These are phyloP conservation scores for Hermetia illucens DNA, from an alignment of 1,140 invertebrate species.

Conservation along the genomic window DNA sequence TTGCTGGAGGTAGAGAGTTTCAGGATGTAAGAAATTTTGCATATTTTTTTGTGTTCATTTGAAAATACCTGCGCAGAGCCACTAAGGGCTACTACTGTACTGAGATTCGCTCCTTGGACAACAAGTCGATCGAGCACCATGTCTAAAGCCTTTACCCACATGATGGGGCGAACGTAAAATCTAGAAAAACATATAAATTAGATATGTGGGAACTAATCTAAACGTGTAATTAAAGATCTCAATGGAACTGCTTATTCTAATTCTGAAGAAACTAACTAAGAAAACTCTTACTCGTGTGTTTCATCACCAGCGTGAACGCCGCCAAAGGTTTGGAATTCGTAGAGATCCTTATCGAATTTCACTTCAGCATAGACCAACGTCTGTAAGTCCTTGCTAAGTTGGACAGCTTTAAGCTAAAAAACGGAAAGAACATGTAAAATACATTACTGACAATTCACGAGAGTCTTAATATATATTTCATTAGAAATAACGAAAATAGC, in stretches of 20 bases:
- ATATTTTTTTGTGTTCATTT: constrained; percentile 6
- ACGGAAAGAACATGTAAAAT: too few species aligned
- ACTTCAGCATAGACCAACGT: constrained; percentile 67
- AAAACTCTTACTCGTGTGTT: constrained; percentile 48
- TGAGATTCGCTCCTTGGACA: constrained; percentile 68
- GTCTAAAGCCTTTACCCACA: constrained; percentile 94
- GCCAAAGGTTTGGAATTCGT: constrained; percentile 51
- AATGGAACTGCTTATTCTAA: too few species aligned
- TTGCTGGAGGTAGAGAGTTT: constrained; percentile 50
- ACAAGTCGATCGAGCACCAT: constrained; percentile 75
- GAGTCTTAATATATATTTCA: too few species aligned
- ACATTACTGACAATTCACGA: too few species aligned
- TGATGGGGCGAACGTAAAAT: constrained; percentile 57
- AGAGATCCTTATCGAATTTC: constrained; percentile 78
- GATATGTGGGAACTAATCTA: neutral
- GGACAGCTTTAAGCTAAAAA: constrained; percentile 76
- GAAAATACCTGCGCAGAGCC: constrained; percentile 70
- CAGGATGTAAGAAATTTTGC: neutral
- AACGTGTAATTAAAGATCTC: too few species aligned
- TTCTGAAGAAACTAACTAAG: too few species aligned
- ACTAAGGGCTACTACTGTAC: constrained; percentile 65
- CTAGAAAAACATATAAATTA: constrained; percentile 9
- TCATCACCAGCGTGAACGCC: constrained; percentile 19
- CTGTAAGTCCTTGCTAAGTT: constrained; percentile 59
- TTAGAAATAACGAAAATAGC: too few species aligned